Base-by-base conservation (phyloP, 2,888 invertebrate species). In the Punctoribates punctum region DNA sequence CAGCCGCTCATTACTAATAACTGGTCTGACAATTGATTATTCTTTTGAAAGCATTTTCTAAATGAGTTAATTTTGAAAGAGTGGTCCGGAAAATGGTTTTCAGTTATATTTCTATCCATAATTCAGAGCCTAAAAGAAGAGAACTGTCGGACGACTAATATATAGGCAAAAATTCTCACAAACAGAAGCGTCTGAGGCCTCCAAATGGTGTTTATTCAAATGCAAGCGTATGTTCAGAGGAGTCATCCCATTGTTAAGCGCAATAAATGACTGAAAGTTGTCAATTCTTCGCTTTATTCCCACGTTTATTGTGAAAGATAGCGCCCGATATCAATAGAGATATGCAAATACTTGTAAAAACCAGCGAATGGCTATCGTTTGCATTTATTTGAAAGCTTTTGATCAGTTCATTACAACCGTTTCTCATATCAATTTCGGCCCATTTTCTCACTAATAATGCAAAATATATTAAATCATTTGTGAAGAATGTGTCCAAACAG, bases 211-310 rank as follows among this genome's bases (percentile, higher is more conserved):
- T 57, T 20, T 57, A 57, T 57, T 57, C 57, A 20, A 57, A 57
- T 25, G 15, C 5, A 25, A 62, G 62, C 62, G 62, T 62, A 25
- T 62, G 62, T 62, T 60, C 27, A 62, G 62, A 62, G 62, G 62
- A 62, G 62, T 62, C 62, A 62, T 62, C 62, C 62, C 25, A 29
- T 62, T 62, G 62, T 62, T 62, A 25, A 25, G 9, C 13, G 62
- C 62, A 62, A 62, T 62, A 62, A 62, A 62, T 62, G 27, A n/a
- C 29, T 29, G 25, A 62, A 62, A 29, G 5, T 60, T 62, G 62
- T 62, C 62, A 62, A 62, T n/a, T 57, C 25, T 23, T 62, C 29
- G 29, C 62, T 62, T 9, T 62, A 62, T 62, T 62, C 62, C 62
- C 62, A 62, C 62, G 62, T 62, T 62, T 62, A 62, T 62, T 29